Evolutionary conservation across 1,140 invertebrate species (phyloP), one percentile per base, ranked within the genome.

Genomic region (Aphaenogaster ashmeadi): DNA sequence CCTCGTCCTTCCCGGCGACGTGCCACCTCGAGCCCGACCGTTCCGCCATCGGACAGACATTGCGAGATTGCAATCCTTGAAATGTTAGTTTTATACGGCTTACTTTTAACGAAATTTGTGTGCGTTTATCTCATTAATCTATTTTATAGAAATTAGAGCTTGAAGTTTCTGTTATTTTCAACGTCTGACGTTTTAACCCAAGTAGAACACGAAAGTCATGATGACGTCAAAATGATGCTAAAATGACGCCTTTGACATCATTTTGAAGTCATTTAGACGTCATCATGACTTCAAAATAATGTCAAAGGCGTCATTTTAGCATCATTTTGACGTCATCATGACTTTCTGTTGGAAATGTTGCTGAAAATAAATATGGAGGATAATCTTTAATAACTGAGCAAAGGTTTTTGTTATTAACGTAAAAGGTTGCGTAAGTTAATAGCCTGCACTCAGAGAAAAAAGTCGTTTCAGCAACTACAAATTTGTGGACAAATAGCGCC

Each of bases 1-100:
- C 41, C 58, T 50, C 85, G 69, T 87, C 89, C 87, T 90, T 80
- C 41, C 15, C 88, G 72, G 71, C 80, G 85, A 90, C 75, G 72
- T 84, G 62, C 78, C 69, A 75, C 67, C 52, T 58, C 66, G 52
- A 56, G 9, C 21, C 21, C n/a, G 47, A 72, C 41, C 21, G 9
- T 11, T 67, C n/a, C 47, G 64, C 36, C 78, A 71, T 71, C 33
- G 78, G 50, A 8, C 33, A 80, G 77, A 38, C 60, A 79, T 80
- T 52, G 79, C 21, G 64, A 72, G 56, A 83, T 83, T 72, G 21
- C 67, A 15, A 72, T 1, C 7, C 54, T 58, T n/a, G 27, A 85
- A 52, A 52, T 75, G 67, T n/a, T 33, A 13, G 21, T 21, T 44
- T 47, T 47, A 21, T 27, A 6, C 2, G 11, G 27, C n/a, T 80